phyloP scores from a whole-genome alignment of 2,888 invertebrate genomes.

The Limnephilus marmoratus region DNA sequence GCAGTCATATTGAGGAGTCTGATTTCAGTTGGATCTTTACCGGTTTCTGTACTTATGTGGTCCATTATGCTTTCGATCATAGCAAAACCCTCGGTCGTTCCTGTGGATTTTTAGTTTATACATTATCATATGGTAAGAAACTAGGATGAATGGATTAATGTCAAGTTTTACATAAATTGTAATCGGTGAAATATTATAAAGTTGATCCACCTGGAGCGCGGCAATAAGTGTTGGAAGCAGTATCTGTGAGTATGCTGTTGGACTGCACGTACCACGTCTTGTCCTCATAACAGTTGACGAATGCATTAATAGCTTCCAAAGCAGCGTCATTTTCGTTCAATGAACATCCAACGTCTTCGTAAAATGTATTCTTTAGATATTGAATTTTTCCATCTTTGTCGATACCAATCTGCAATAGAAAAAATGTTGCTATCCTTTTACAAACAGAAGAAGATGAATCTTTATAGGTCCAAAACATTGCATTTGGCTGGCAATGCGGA shows the following conservation, averaged over 20 bases:
- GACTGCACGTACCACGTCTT: conserved; percentile 74
- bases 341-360: conserved; percentile 72
- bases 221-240: conserved; percentile 81
- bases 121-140: background rate
- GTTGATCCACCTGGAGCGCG: conserved; percentile 81
- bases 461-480: too few relatives aligned
- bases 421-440: background rate
- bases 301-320: conserved; percentile 68
- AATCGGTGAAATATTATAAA: background rate
- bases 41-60: conserved; percentile 77
- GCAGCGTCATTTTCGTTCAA: conserved; percentile 71
- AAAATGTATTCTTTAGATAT: conserved; percentile 73
- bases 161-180: background rate
- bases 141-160: background rate
- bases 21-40: conserved; percentile 79
- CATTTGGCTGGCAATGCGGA: too few relatives aligned
- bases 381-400: conserved; percentile 78
- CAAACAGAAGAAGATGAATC: too few relatives aligned
- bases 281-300: conserved; percentile 77
- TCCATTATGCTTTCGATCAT: conserved; percentile 83
- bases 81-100: conserved; percentile 76
- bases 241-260: conserved; percentile 80
- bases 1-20: conserved; percentile 75
- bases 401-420: conserved; percentile 74
- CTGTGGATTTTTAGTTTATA: conserved; percentile 7